Evolutionary conservation across 2,888 invertebrate species (phyloP).

Genomic region (Hydropsyche betteni): DNA sequence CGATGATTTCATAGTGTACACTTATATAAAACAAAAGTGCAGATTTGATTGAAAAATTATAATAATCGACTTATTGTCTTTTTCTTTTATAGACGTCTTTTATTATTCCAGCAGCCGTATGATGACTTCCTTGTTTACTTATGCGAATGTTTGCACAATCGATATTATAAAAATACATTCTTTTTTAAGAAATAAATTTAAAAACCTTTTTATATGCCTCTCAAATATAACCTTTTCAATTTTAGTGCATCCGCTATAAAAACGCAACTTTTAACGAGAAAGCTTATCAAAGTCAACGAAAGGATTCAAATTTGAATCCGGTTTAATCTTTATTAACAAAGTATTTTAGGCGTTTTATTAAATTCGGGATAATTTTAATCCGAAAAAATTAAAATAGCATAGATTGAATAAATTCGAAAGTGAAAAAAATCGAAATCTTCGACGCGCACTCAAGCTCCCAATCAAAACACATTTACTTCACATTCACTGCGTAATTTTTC

Average conservation of each 20-base stretch:
- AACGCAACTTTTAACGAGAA: constrained; percentile 13
- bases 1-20: constrained; percentile 15
- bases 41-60: constrained; percentile 11
- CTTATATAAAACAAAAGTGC: constrained; percentile 3
- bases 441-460: no score
- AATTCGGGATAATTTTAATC: no score
- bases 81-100: neutral
- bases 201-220: no score
- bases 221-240: no score
- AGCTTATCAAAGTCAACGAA: constrained; percentile 11
- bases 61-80: neutral
- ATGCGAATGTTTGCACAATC: neutral
- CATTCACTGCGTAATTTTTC: no score
- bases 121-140: neutral
- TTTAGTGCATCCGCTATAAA: constrained; percentile 6
- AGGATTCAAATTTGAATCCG: constrained; percentile 9
- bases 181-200: neutral
- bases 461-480: no score
- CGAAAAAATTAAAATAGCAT: no score
- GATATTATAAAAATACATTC: neutral
- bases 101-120: neutral
- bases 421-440: no score
- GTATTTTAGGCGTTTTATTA: no score
- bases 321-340: no score
- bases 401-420: no score